Evolutionary conservation across 2,113 vertebrate species (phyloP).

Genomic region (Saccopteryx bilineata): DNA sequence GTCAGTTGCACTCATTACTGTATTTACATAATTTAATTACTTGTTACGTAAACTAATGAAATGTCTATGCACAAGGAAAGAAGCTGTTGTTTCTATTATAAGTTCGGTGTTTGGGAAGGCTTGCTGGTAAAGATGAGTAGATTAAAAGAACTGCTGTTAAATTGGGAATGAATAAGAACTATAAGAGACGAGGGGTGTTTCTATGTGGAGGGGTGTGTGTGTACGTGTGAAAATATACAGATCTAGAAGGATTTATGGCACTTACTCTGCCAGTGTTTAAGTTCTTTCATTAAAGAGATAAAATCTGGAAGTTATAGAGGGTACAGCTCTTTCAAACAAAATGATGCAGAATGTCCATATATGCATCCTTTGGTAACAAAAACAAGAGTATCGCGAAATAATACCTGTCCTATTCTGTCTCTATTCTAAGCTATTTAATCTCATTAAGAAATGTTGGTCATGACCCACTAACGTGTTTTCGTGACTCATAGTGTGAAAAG

Average conservation of each 20-base stretch:
- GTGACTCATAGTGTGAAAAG: conserved; percentile 22
- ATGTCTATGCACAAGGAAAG: conserved; percentile 59
- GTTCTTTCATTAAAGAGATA: conserved; percentile 31
- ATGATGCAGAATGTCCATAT: neutral
- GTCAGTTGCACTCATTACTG: neutral
- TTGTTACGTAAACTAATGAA: conserved; percentile 53
- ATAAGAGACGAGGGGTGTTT: neutral
- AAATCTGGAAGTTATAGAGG: conserved; percentile 24
- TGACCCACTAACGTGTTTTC: neutral
- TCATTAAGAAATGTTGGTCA: neutral
- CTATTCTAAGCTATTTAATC: neutral
- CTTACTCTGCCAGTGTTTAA: neutral
- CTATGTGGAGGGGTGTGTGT: neutral
- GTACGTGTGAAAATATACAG: neutral
- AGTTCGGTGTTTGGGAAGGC: conserved; percentile 46
- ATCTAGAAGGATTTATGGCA: neutral
- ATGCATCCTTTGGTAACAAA: neutral
- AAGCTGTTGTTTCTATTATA: conserved; percentile 44
- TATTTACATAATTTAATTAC: conserved; percentile 72
- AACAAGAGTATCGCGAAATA: neutral
- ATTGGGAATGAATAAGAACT: neutral
- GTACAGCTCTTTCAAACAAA: neutral
- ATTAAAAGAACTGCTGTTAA: conserved; percentile 22
- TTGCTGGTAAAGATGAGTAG: neutral
- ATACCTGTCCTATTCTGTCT: neutral